Conservation (phyloP, 2,797 vertebrate genomes). For the Myripristis murdjan region DNA sequence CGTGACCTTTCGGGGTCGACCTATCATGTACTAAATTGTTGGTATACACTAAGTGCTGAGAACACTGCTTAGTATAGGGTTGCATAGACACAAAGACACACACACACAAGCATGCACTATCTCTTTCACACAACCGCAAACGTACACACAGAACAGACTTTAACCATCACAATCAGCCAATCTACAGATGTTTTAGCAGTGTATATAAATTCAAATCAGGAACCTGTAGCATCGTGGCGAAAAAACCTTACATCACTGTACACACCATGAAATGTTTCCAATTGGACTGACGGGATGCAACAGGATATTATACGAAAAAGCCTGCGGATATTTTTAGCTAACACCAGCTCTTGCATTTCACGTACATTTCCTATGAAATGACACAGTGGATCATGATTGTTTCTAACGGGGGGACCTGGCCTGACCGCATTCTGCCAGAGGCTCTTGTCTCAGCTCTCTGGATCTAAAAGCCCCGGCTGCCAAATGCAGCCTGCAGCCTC, state of each 20-base stretch:
- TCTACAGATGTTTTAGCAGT: slow-evolving; percentile 13
- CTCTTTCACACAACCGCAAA: background rate
- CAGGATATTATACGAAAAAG: slow-evolving; percentile 14
- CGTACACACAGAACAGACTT: slow-evolving; percentile 14
- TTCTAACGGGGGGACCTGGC: slow-evolving; percentile 14
- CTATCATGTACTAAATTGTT: slow-evolving; percentile 71
- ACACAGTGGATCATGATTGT: background rate
- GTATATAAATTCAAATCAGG: slow-evolving; percentile 25
- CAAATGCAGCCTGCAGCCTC: slow-evolving; percentile 6
- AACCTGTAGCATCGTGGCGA: background rate
- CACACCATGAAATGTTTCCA: background rate
- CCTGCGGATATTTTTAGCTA: slow-evolving; percentile 8
- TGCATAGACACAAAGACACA: slow-evolving; percentile 51
- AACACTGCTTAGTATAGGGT: slow-evolving; percentile 65
- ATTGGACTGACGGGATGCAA: background rate
- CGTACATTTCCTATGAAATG: slow-evolving; percentile 13
- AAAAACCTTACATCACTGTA: background rate
- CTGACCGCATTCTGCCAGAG: background rate
- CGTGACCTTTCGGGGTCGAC: slow-evolving; percentile 77
- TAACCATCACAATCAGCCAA: background rate
- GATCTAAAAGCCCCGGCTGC: slow-evolving; percentile 2
- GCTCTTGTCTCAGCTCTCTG: background rate
- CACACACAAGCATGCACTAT: slow-evolving; percentile 18
- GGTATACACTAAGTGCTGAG: slow-evolving; percentile 53
- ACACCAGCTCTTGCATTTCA: background rate